Base-by-base conservation (phyloP, 1,140 invertebrate species). In the Geopemphigus sp. region DNA sequence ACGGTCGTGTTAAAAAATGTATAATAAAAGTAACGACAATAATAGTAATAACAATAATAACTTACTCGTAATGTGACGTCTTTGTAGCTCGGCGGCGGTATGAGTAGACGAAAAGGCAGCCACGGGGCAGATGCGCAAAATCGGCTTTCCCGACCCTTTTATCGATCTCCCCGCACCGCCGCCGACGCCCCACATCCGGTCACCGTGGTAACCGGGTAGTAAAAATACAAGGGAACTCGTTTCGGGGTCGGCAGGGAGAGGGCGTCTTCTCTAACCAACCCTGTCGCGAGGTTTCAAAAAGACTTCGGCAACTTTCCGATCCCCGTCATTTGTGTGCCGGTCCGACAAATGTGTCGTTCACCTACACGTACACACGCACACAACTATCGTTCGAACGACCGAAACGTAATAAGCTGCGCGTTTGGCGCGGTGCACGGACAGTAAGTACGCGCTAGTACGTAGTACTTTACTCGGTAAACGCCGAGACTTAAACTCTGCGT, bases 61-160 rank as follows among this genome's bases (percentile, higher is more conserved):
- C 66, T 68, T 68, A 68, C 66, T 19, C 24, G 66, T 68, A 50
- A 50, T 50, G 66, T 63, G 74, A 78, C 24, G 57, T 78, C 57
- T 47, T 63, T 50, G 74, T 63, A 22, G 57, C 39, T 26, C 74
- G 39, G 39, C 56, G 74, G 61, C 57, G n/a, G 56, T 63, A 57
- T 61, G 74, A 63, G 22, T 63, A 2, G 24, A 61, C 4, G 56
- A 24, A 72, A 72, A 53, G 68, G 68, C 68, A 54, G 50, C 32
- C 32, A n/a, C 74, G 39, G 74, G 74, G 74, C 74, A 78, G 74
- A 78, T 78, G 74, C 74, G 74, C 74, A 78, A 78, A 78, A 78
- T 78, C 74, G 57, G 74, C 74, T 78, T 63, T 78, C 74, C 54
- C 74, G 74, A 78, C 74, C 74, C 74, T 78, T 61, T 29, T 78